Base-by-base conservation (phyloP, 1,140 invertebrate species). In the Drosophila obscura region DNA sequence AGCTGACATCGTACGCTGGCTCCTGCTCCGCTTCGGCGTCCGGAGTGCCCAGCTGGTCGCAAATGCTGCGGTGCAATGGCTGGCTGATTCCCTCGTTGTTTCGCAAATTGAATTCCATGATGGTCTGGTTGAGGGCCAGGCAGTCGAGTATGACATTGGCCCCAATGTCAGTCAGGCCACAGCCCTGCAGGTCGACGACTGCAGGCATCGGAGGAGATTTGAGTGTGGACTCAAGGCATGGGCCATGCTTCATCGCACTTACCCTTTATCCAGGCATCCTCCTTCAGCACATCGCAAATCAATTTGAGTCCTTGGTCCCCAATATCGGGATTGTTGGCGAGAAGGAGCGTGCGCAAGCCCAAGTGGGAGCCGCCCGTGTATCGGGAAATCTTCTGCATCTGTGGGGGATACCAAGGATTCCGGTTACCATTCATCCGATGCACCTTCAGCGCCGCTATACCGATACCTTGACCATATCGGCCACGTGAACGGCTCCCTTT, bases 171-270 rank as follows among this genome's bases (percentile, higher is more conserved):
- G 94, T 94, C 1, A 96, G 90, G 0, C 95, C 95, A 81, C 95
- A 96, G 52, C 94, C 93, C 73, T 96, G 95, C 73, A 96, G 88
- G 77, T 96, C 96, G 16, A 96, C 73, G 0, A 95, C 96, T 93
- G 44, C 28, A 16, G 49, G 2, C 13, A 49, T 3, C 26, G 26
- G 6, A 28, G 26, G 5, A 0, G 26, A 6, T 28, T 0, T 35
- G 26, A 41, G n/a, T 39, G 35, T 8, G n/a, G 9, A 5, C n/a
- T n/a, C n/a, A 28, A 1, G 8, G 6, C 15, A 31, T 9, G 6
- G 2, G 9, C 19, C 31, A 16, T 44, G 2, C 7, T 7, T 0
- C 26, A 1, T 15, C 11, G 0, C 5, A 69, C 55, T 50, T 53
- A 94, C 93, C 90, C 93, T 94, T 92, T 63, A 95, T 68, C 95